phyloP scores from a whole-genome alignment of 2,888 invertebrate species.

The Xestia rhomboidea region DNA sequence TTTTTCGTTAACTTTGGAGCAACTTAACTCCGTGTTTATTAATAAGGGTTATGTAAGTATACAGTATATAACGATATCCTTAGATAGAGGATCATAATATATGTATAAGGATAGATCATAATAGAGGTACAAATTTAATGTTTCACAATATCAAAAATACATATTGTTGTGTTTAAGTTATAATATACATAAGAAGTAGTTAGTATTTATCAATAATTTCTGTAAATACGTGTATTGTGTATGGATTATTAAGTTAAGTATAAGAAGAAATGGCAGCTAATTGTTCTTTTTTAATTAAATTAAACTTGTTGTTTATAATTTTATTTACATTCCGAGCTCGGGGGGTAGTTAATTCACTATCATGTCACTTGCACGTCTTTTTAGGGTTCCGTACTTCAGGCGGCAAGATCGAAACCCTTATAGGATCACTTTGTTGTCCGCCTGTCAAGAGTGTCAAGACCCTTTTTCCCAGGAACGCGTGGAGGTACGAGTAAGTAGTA shows the following conservation, averaged over 20 bases:
- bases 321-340: background rate
- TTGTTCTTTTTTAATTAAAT: constrained; percentile 41
- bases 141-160: constrained; percentile 30
- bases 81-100: no score
- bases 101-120: no score
- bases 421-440: no score
- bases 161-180: constrained; percentile 20
- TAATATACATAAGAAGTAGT: background rate
- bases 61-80: background rate
- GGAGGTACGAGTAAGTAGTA: no score
- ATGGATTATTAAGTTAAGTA: constrained; percentile 9
- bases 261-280: constrained; percentile 19
- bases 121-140: constrained; percentile 6
- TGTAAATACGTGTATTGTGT: constrained; percentile 32
- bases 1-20: background rate
- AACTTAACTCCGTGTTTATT: background rate
- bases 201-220: constrained; percentile 1
- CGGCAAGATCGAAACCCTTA: no score
- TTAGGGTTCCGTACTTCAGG: no score
- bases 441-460: no score
- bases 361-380: background rate
- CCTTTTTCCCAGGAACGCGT: no score
- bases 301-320: constrained; percentile 37
- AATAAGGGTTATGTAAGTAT: background rate
- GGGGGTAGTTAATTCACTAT: background rate